A percentile compares a stretch with the other conserved stretches of the same genome.
These are phyloP conservation scores for Gopherus flavomarginatus DNA, from an alignment of 2,113 vertebrate genomes.

Conservation along the genomic window DNA sequence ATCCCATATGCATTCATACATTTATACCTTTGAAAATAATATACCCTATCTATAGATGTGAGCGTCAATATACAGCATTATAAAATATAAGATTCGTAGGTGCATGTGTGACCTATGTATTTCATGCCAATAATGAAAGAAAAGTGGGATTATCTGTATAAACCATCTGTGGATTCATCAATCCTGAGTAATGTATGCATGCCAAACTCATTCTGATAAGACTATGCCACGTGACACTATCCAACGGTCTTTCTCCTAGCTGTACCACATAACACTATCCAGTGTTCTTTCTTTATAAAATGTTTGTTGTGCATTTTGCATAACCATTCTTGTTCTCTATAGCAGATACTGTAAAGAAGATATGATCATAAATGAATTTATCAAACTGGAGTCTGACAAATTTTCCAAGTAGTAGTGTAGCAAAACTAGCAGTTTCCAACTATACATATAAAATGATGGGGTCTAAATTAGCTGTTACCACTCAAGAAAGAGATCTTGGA, in stretches of 20 bases:
- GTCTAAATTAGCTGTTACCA: too few species aligned
- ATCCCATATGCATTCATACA: background rate
- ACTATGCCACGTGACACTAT: background rate
- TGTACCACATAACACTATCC: background rate
- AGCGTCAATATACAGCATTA: background rate
- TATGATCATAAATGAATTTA: background rate
- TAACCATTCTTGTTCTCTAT: fast-evolving
- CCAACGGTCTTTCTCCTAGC: background rate
- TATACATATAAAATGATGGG: too few species aligned
- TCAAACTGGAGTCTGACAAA: background rate
- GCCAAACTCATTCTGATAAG: background rate
- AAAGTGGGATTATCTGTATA: background rate
- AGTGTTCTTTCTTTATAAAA: background rate
- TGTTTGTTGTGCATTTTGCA: background rate
- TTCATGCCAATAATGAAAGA: background rate
- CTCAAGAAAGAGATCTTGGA: too few species aligned
- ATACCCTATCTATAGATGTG: background rate
- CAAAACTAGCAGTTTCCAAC: background rate
- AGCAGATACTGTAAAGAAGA: background rate
- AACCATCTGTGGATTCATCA: background rate
- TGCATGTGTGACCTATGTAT: background rate
- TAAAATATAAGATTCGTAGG: background rate
- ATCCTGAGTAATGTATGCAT: background rate
- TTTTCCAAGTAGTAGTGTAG: background rate
- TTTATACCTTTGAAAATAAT: background rate